phyloP scores from a whole-genome alignment of 2,797 vertebrate genomes.

The Heteromormyrus szaboi region DNA sequence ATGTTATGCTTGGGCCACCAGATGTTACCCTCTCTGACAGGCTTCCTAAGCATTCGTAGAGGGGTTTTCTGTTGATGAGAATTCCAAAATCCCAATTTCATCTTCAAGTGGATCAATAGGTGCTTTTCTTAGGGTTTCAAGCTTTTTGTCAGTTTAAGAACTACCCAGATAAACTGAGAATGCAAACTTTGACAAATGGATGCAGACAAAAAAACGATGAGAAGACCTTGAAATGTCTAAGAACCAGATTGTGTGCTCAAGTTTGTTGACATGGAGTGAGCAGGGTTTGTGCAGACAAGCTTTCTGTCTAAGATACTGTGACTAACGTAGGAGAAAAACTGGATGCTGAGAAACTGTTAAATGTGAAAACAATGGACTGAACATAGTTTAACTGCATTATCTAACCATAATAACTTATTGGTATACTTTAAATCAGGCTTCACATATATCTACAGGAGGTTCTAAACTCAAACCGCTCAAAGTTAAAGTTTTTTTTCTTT shows the following conservation, averaged over 20 bases:
- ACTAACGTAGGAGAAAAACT: background rate
- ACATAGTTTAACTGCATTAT: background rate
- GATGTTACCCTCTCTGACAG: background rate
- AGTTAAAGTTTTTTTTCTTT: background rate
- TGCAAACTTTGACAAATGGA: background rate
- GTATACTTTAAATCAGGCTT: background rate
- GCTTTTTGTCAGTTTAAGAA: background rate
- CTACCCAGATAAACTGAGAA: background rate
- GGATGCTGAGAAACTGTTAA: background rate
- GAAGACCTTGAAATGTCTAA: background rate
- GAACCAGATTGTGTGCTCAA: background rate
- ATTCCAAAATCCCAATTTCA: background rate
- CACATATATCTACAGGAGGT: background rate
- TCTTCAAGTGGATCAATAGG: background rate
- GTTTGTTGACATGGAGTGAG: background rate
- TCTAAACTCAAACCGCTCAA: background rate
- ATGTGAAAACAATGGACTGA: background rate
- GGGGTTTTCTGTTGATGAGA: background rate
- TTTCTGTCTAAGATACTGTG: background rate
- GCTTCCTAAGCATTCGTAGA: background rate
- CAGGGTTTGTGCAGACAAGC: background rate
- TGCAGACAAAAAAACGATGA: background rate
- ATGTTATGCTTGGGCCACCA: background rate
- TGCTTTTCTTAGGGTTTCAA: background rate
- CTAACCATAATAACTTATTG: background rate